Evolutionary conservation across 2,888 invertebrate genomes (phyloP), one percentile per base, ranked within the genome.

Genomic region (Ophraella communa): DNA sequence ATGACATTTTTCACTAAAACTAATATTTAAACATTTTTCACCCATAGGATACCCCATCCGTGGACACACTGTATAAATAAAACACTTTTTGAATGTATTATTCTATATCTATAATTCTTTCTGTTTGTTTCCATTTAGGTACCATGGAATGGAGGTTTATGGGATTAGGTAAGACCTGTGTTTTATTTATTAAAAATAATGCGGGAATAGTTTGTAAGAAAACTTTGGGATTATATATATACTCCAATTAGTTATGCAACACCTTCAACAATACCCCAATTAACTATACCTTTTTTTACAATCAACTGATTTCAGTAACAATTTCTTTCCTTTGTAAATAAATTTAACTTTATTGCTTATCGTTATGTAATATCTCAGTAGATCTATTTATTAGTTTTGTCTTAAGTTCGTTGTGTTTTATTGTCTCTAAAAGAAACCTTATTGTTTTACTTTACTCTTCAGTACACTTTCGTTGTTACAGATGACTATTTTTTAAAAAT

Each of bases 311-410:
- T 45, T 45, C 10, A 10, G 21, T 21, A 21, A 17, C 33, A 4
- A 33, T 11, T 35, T n/a, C 35, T 1, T 35, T 3, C n/a, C 4
- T 20, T 14, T 23, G 3, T 24, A n/a, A 21, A 35, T 39, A 49
- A 49, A 17, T 55, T 54, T 8, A 30, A 20, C 49, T 60, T 59
- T 51, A 45, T 52, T 62, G 56, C 55, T 20, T 42, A 11, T 24
- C 17, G 20, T 62, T 55, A 55, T 42, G 56, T 62, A 54, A 62
- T 30, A 42, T 56, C 56, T 62, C 56, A 51, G 49, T 27, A 30
- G 51, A 62, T 45, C 23, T n/a, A 53, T 17, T 33, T 21, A 52
- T 17, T 23, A 39, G 39, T 35, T 59, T 42, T 23, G 42, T 27
- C 44, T 11, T 35, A 10, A 4, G 11, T 35, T 35, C 11, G 14